Conservation (phyloP, 2,797 vertebrate species). For the Myiothlypis chrysogaster region DNA sequence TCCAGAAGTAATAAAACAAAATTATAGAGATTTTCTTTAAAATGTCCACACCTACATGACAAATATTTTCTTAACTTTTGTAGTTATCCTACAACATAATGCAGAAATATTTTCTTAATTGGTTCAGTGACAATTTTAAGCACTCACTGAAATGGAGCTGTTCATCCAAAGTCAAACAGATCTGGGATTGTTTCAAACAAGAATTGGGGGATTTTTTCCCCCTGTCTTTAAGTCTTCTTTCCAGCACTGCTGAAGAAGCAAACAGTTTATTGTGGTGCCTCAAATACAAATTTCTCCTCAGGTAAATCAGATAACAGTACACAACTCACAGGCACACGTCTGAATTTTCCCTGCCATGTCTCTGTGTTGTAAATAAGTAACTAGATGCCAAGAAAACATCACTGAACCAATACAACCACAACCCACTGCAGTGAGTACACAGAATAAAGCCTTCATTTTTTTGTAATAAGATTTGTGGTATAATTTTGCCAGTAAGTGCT, state of each 20-base stretch:
- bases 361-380: background rate
- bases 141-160: background rate
- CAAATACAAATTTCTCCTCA: background rate
- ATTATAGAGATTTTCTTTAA: background rate
- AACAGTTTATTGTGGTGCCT: background rate
- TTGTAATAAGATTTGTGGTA: background rate
- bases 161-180: background rate
- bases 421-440: background rate
- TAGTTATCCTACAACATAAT: fast-evolving
- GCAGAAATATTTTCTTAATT: background rate
- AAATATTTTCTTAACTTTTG: background rate
- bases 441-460: background rate
- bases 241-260: background rate
- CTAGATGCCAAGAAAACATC: background rate
- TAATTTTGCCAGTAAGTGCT: background rate
- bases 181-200: background rate
- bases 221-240: background rate
- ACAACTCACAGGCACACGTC: background rate
- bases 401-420: background rate
- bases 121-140: background rate
- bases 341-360: background rate
- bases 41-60: background rate
- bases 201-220: background rate
- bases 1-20: background rate
- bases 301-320: background rate